Percentiles rank a stretch among this genome's conserved stretches.
phyloP scores from a whole-genome alignment of 2,888 invertebrate genomes.

The Odontocolon sp. region DNA sequence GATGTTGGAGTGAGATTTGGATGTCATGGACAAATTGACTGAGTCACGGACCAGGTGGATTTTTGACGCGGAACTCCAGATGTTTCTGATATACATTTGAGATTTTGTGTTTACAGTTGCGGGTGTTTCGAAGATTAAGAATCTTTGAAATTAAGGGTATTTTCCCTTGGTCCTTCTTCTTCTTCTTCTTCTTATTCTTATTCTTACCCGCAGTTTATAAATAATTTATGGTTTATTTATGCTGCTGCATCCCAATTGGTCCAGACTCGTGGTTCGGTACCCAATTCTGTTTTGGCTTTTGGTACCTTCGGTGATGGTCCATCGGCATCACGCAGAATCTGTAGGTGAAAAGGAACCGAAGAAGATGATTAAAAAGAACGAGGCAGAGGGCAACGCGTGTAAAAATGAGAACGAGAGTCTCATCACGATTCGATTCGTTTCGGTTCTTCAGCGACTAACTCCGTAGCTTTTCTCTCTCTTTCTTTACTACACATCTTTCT shows the following conservation, averaged over 20 bases:
- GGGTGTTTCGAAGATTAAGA: constrained; percentile 18
- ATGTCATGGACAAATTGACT: constrained; percentile 7
- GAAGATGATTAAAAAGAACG: background rate
- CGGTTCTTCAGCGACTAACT: constrained; percentile 37
- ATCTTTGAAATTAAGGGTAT: background rate
- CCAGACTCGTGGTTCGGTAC: no score
- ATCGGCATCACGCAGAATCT: no score
- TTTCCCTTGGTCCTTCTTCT: constrained; percentile 4
- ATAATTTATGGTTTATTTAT: constrained; percentile 33
- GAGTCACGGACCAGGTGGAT: constrained; percentile 8
- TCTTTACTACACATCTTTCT: background rate
- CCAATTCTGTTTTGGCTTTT: no score
- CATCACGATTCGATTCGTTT: constrained; percentile 45
- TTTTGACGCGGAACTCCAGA: background rate
- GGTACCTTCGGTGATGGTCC: no score
- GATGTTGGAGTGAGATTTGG: no score
- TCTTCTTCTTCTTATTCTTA: background rate
- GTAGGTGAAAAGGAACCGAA: background rate
- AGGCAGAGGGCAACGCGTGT: background rate
- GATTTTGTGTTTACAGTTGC: constrained; percentile 32
- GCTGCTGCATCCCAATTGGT: constrained; percentile 2
- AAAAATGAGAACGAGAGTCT: constrained; percentile 24
- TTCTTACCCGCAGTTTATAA: background rate
- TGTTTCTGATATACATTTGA: background rate
- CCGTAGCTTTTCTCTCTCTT: background rate